Conservation (phyloP, 1,140 invertebrate genomes). For the Drosophila mayri region DNA sequence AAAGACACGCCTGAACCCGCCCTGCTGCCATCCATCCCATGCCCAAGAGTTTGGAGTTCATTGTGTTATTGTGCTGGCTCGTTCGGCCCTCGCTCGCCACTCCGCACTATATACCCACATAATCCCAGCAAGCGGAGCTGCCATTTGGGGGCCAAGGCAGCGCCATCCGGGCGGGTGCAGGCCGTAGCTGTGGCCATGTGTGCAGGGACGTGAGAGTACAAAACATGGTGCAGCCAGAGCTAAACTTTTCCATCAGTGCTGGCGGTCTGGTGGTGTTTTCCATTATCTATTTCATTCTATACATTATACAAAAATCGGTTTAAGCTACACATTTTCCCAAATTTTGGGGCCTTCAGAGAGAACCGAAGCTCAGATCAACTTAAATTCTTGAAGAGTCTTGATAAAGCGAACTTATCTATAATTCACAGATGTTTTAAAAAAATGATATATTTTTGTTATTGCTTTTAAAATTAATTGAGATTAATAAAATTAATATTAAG, state of each 20-base stretch:
- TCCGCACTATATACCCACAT: conserved; percentile 78
- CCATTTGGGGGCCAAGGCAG: conserved; percentile 20
- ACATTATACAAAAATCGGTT: no score
- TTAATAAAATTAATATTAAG: no score
- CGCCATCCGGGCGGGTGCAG: conserved; percentile 26
- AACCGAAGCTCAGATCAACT: no score
- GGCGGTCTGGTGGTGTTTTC: background rate
- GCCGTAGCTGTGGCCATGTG: conserved; percentile 58
- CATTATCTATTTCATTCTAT: no score
- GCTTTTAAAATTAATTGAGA: no score
- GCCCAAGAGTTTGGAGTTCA: conserved; percentile 68
- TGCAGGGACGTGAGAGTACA: conserved; percentile 33
- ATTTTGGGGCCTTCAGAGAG: no score
- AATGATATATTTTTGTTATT: background rate
- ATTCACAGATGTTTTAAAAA: background rate
- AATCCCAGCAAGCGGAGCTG: conserved; percentile 64
- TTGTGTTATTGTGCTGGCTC: conserved; percentile 81
- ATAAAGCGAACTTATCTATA: background rate
- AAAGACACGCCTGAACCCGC: conserved; percentile 49
- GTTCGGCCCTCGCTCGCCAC: conserved; percentile 54
- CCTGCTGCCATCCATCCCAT: conserved; percentile 2
- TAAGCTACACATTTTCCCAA: no score
- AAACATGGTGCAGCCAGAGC: conserved; percentile 46
- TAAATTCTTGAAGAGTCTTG: background rate
- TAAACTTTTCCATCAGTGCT: conserved; percentile 47